phyloP scores from a whole-genome alignment of 2,113 vertebrate genomes.

The Meles meles region DNA sequence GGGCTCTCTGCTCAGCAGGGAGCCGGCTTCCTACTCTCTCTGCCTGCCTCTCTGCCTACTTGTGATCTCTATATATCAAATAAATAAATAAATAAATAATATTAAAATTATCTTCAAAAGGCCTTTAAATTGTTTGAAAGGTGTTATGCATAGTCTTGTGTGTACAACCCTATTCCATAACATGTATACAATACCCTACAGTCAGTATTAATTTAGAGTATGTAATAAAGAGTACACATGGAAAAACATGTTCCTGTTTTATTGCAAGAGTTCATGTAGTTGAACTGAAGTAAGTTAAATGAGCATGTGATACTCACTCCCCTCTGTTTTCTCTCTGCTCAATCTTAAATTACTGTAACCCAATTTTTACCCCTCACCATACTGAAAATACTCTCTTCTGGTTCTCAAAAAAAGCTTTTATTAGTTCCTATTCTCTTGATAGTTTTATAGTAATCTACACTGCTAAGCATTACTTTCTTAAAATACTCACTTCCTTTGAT shows the following conservation, averaged over 20 bases:
- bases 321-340: neutral
- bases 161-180: neutral
- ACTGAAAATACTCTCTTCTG: neutral
- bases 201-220: neutral
- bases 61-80: no score
- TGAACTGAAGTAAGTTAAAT: neutral
- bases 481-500: neutral
- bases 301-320: neutral
- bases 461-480: slow-evolving; percentile 22
- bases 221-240: neutral
- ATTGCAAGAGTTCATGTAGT: neutral
- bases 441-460: neutral
- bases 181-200: neutral
- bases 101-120: neutral
- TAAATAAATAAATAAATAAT: no score
- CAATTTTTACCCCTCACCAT: neutral
- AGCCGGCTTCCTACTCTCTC: no score
- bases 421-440: neutral
- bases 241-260: neutral
- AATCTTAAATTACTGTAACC: neutral
- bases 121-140: neutral
- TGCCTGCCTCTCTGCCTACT: no score
- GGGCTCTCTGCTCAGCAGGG: no score
- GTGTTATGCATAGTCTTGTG: neutral
- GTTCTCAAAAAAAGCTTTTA: neutral